phyloP scores from a whole-genome alignment of 2,797 vertebrate genomes.

The Hoplostethus mediterraneus region DNA sequence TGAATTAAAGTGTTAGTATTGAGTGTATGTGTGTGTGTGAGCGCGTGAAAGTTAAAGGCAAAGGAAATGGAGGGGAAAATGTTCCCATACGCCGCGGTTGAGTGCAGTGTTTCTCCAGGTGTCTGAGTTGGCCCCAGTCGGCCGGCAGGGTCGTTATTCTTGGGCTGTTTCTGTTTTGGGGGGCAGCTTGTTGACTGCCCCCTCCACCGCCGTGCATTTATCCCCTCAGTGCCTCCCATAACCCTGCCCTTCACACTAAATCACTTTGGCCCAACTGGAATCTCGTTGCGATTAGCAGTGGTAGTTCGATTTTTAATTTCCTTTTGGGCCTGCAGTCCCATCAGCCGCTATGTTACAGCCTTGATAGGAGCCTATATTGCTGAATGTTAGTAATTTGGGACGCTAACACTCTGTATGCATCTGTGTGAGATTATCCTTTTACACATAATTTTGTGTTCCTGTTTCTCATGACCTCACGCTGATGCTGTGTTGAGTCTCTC shows the following conservation, averaged over 20 bases:
- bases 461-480: background rate
- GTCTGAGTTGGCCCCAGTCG: conserved; percentile 62
- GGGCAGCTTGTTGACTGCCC: conserved; percentile 50
- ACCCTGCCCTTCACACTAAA: conserved; percentile 7
- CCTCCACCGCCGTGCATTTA: conserved; percentile 47
- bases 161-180: conserved; percentile 46
- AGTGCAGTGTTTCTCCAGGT: conserved; percentile 84
- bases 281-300: conserved; percentile 12
- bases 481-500: conserved; percentile 1
- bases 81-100: conserved; percentile 74
- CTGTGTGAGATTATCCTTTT: conserved; percentile 10
- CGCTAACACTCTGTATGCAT: background rate
- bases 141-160: conserved; percentile 54
- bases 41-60: conserved; percentile 46
- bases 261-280: conserved; percentile 18
- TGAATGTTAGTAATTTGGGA: background rate
- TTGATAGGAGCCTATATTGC: background rate
- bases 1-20: conserved; percentile 48
- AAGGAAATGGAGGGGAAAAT: conserved; percentile 69
- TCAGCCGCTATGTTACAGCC: conserved; percentile 16
- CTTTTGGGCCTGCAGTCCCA: conserved; percentile 21
- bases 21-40: conserved; percentile 35
- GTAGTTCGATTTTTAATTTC: conserved; percentile 22
- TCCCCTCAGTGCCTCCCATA: conserved; percentile 24
- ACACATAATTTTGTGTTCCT: conserved; percentile 12